Base-by-base conservation (phyloP, 2,797 vertebrate species). In the Dallia pectoralis region DNA sequence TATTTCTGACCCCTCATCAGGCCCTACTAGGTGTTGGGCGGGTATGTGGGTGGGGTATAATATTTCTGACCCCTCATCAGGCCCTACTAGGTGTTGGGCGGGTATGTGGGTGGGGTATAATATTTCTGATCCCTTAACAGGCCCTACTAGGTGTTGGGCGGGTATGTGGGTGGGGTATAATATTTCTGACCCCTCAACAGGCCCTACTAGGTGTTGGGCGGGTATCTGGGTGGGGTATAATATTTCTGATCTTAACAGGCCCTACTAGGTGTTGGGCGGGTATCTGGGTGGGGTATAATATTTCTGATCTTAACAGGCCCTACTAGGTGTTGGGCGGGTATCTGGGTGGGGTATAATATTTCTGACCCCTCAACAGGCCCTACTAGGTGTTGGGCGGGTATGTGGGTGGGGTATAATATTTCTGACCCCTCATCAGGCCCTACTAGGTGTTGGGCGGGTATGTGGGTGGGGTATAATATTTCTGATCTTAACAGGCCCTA, bases 351-450 rank as follows among this genome's bases (percentile, higher is more conserved):
- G 63, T 22, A 40, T 32, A 64, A 33, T 65, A 65, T n/a, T 65
- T 44, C 36, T n/a, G 56, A 48, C 22, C 36, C 19, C 65, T 25
- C 40, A 44, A 27, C 48, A 40, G 53, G 30, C 56, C 66, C 68
- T 40, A 19, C 32, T 44, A 27, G 65, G 49, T 49, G n/a, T 29
- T 64, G 4, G 32, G 12, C 56, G 8, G 61, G 15, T 36, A 64
- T 14, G 56, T 29, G 59, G 59, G 59, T 14, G 59, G 71, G 53
- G 63, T 22, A 40, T 32, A 64, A 33, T 65, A 65, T n/a, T 65
- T 44, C 36, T n/a, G 56, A 48, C 22, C 36, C 19, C 65, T 25
- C 40, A 44, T 27, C 48, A 40, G 53, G 30, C 56, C 66, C 68
- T 40, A 19, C 32, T 44, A 27, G 65, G 49, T 49, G n/a, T 29